phyloP scores from a whole-genome alignment of 2,113 vertebrate genomes.

The Aptenodytes forsteri region DNA sequence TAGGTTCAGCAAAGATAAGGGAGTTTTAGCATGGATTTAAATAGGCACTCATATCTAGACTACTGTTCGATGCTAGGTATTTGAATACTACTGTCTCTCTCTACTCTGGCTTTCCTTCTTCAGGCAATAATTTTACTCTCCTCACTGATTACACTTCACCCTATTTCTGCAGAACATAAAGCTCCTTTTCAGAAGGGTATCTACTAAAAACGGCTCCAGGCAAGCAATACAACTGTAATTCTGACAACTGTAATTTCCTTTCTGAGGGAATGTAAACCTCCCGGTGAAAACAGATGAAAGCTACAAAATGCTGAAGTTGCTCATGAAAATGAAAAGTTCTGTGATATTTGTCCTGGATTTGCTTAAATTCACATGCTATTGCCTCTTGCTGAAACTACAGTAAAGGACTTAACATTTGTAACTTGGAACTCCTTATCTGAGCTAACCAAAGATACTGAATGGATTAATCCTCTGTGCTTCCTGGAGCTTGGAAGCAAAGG shows the following conservation, averaged over 20 bases:
- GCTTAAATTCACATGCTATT: not conserved
- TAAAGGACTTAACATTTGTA: not conserved
- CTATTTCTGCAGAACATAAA: not conserved
- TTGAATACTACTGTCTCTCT: not conserved
- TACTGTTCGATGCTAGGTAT: not conserved
- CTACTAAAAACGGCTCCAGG: not conserved
- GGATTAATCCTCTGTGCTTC: not conserved
- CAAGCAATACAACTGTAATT: not conserved
- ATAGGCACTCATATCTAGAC: not conserved
- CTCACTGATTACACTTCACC: not conserved
- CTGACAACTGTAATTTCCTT: not conserved
- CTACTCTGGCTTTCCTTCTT: not conserved
- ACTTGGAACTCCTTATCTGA: not conserved
- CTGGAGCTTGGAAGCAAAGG: not conserved
- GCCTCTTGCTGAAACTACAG: not conserved
- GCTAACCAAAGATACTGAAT: not conserved
- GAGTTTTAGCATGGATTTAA: not conserved
- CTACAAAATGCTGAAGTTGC: not conserved
- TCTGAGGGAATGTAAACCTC: not conserved
- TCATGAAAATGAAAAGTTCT: not conserved
- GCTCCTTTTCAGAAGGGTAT: not conserved
- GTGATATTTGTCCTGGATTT: not conserved
- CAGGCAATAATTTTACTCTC: not conserved
- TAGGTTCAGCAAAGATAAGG: not conserved
- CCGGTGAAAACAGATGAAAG: not conserved